Percentiles rank a stretch among this genome's conserved stretches.
Conservation (phyloP, 2,888 invertebrate genomes). For the Platycnemis pennipes region DNA sequence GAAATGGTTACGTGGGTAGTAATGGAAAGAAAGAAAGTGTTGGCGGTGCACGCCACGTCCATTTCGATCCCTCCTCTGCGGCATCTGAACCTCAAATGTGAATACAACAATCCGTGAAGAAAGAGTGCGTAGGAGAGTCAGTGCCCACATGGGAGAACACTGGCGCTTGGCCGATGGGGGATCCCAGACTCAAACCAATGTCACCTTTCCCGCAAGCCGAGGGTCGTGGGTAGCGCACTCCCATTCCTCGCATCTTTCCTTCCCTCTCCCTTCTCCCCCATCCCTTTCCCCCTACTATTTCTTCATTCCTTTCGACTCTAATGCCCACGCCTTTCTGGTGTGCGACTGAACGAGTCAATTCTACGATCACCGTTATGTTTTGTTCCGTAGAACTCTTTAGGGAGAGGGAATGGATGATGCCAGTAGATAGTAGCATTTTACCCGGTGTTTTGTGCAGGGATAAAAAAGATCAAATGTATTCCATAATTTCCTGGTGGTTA, state of each 20-base stretch:
- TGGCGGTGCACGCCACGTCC: too few species aligned
- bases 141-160: not conserved
- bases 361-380: slow-evolving; percentile 1
- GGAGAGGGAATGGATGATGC: not conserved
- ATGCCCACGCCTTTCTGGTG: not conserved
- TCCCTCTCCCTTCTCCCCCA: not conserved
- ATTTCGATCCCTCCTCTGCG: too few species aligned
- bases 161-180: too few species aligned
- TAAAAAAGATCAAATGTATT: too few species aligned
- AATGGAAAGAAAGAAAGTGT: too few species aligned
- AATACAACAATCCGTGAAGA: too few species aligned
- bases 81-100: too few species aligned
- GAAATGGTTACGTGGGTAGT: too few species aligned
- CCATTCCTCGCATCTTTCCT: not conserved
- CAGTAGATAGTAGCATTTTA: too few species aligned
- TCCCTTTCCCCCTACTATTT: not conserved
- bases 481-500: too few species aligned
- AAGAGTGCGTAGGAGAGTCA: not conserved
- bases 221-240: not conserved
- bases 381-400: not conserved
- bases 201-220: not conserved
- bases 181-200: not conserved
- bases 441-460: too few species aligned
- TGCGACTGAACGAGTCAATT: not conserved
- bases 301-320: not conserved